A percentile compares a stretch with the other conserved stretches of the same genome.
Evolutionary conservation across 2,888 invertebrate genomes (phyloP).

Genomic region (Pteria penguin): DNA sequence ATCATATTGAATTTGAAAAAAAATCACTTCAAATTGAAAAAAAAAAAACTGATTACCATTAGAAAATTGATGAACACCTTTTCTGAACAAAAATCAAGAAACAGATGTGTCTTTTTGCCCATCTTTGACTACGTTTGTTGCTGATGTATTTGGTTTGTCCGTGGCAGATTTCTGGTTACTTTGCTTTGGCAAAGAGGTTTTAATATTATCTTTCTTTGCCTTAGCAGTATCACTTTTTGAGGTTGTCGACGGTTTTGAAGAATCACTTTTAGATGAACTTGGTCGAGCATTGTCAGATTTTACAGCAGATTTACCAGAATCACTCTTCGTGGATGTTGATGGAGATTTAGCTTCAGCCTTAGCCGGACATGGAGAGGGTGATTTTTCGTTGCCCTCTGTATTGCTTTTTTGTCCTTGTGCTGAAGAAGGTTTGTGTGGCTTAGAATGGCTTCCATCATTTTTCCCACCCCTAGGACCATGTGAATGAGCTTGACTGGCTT

Average conservation of each 20-base stretch:
- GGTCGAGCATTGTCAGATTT: background rate
- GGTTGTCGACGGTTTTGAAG: background rate
- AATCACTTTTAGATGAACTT: background rate
- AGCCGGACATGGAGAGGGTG: background rate
- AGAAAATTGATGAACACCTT: no score
- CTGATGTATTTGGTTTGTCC: no score
- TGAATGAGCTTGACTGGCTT: no score
- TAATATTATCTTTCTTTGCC: background rate
- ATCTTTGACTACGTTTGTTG: no score
- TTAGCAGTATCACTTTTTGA: background rate
- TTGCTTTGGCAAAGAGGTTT: background rate
- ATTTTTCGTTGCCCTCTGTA: background rate
- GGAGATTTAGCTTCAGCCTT: background rate
- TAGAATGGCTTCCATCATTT: background rate
- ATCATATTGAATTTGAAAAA: no score
- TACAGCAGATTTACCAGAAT: background rate
- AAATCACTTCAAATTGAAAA: no score
- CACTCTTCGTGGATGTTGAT: no score
- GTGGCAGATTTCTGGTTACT: no score
- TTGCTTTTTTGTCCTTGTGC: background rate
- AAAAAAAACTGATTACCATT: no score
- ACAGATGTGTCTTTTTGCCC: no score
- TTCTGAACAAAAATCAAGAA: no score
- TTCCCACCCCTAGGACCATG: no score
- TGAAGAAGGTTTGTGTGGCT: background rate